Percentiles rank a stretch among this genome's conserved stretches.
phyloP scores from a whole-genome alignment of 2,888 invertebrate species.

The Tenthredo scrophulariae region DNA sequence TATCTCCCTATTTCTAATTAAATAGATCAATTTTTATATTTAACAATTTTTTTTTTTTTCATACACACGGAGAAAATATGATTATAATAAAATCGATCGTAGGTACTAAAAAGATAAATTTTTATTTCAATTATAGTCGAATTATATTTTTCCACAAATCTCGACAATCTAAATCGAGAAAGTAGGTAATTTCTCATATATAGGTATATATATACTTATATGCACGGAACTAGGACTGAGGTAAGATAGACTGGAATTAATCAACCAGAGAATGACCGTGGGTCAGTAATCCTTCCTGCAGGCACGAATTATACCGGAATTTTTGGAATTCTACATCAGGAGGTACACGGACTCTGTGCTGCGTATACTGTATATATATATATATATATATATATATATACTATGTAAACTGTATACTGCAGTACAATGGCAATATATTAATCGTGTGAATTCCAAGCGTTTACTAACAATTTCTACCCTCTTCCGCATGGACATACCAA shows the following conservation, averaged over 20 bases:
- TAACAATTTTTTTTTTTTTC: no score
- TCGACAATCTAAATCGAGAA: no score
- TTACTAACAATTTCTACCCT: constrained; percentile 23
- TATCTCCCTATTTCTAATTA: not conserved
- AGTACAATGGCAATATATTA: not conserved
- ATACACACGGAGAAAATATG: no score
- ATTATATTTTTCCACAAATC: no score
- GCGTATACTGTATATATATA: not conserved
- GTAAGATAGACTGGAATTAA: no score
- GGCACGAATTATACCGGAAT: constrained; percentile 16
- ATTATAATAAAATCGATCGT: no score
- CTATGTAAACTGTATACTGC: not conserved
- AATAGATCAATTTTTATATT: not conserved
- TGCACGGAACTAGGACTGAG: not conserved
- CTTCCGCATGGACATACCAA: not conserved
- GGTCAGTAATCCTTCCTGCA: not conserved
- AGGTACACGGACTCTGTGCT: not conserved
- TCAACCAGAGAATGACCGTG: not conserved
- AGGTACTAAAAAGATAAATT: no score
- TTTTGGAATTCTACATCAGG: constrained; percentile 14
- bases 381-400: not conserved
- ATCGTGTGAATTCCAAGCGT: constrained; percentile 24
- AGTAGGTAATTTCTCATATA: no score
- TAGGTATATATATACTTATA: no score
- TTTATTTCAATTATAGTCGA: no score